phyloP scores from a whole-genome alignment of 2,113 vertebrate genomes.

The Struthio camelus region DNA sequence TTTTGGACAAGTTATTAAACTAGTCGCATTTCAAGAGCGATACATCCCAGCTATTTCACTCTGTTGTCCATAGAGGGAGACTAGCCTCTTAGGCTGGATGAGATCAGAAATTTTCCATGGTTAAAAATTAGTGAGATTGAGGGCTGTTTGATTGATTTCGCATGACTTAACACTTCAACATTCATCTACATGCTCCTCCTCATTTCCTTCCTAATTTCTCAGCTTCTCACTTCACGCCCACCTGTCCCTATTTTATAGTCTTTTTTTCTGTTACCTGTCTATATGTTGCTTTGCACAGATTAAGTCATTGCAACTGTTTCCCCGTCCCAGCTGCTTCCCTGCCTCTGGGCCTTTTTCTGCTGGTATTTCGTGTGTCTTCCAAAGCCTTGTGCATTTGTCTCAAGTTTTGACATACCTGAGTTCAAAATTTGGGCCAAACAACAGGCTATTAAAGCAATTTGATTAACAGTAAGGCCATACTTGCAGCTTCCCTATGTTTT shows the following conservation, averaged over 20 bases:
- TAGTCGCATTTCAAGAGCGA: not conserved
- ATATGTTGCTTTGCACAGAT: not conserved
- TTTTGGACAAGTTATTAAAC: not conserved
- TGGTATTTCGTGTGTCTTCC: not conserved
- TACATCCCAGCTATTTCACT: not conserved
- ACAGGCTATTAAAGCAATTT: not conserved
- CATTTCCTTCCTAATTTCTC: not conserved
- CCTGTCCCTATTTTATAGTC: not conserved
- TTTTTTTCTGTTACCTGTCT: not conserved
- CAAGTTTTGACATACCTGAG: not conserved
- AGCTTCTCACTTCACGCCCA: rapidly evolving
- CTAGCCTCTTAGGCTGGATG: not conserved
- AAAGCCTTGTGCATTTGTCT: not conserved
- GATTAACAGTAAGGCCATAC: not conserved
- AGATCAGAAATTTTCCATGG: not conserved
- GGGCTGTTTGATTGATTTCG: slow-evolving; percentile 12
- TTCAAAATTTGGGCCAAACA: not conserved
- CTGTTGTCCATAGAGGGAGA: not conserved
- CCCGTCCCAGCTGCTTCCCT: not conserved
- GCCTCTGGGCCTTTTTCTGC: not conserved
- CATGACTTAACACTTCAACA: slow-evolving; percentile 22
- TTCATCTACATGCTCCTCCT: not conserved
- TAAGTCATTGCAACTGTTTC: not conserved
- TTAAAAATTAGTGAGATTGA: not conserved
- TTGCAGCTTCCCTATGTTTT: not conserved